Conservation (phyloP, 1,140 invertebrate genomes). For the Tetragnatha versicolor region DNA sequence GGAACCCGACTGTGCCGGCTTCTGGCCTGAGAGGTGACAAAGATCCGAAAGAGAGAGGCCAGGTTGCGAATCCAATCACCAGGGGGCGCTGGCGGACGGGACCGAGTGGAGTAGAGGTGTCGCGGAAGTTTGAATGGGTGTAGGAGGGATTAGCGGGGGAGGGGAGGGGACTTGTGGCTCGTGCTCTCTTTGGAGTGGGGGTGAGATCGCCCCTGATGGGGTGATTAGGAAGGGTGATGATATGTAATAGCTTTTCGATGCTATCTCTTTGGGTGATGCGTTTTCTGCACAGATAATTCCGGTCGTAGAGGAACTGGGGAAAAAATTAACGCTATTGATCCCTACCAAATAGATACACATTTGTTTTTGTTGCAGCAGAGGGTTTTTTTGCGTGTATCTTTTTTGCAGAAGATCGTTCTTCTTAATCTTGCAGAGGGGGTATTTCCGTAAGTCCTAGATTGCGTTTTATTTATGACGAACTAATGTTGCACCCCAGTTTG, state of each 20-base stretch:
- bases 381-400: no score
- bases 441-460: no score
- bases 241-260: constrained; percentile 41
- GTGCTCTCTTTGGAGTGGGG: background rate
- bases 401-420: no score
- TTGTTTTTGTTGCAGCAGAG: no score
- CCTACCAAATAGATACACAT: no score
- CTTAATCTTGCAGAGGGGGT: no score
- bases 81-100: background rate
- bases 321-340: no score
- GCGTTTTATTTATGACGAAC: no score
- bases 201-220: constrained; percentile 12
- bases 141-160: background rate
- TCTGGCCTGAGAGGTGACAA: background rate
- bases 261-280: background rate
- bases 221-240: constrained; percentile 34
- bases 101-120: background rate
- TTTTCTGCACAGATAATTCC: no score
- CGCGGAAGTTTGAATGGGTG: constrained; percentile 19
- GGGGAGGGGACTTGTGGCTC: background rate
- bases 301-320: no score
- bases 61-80: background rate
- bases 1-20: background rate
- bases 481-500: no score
- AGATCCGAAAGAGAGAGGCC: background rate